phyloP scores from a whole-genome alignment of 2,113 vertebrate species.

The Pomatorhinus ruficollis region DNA sequence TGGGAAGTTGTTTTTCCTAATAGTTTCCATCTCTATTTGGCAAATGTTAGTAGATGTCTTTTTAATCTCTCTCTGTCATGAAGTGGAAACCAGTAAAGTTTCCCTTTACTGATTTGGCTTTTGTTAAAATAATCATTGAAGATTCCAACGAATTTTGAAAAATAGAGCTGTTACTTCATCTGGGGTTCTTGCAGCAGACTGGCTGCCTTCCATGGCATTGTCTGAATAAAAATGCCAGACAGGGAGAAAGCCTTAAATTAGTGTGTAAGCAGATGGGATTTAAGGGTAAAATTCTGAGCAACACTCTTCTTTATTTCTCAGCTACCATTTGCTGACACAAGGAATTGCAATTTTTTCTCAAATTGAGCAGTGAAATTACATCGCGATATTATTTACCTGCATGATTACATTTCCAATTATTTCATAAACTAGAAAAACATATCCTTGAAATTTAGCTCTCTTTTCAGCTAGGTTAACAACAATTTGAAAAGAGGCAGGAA shows the following conservation, averaged over 20 bases:
- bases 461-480: background rate
- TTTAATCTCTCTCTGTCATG: background rate
- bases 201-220: conserved; percentile 29
- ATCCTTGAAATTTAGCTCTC: background rate
- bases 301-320: background rate
- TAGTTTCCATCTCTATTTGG: conserved; percentile 37
- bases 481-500: background rate
- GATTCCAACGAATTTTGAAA: background rate
- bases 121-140: conserved; percentile 48
- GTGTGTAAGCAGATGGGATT: background rate
- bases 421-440: background rate
- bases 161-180: conserved; percentile 44
- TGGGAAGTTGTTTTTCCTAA: conserved; percentile 28
- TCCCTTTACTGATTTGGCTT: conserved; percentile 20
- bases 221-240: background rate
- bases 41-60: background rate
- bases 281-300: background rate
- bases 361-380: background rate
- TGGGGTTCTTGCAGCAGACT: background rate
- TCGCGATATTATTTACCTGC: background rate
- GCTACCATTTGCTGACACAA: background rate
- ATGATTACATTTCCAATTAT: background rate
- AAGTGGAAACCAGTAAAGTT: conserved; percentile 32
- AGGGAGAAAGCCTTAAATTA: conserved; percentile 9
- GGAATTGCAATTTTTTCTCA: background rate